A percentile compares a stretch with the other conserved stretches of the same genome.
Conservation (phyloP, 2,797 vertebrate genomes). For the Alca torda region DNA sequence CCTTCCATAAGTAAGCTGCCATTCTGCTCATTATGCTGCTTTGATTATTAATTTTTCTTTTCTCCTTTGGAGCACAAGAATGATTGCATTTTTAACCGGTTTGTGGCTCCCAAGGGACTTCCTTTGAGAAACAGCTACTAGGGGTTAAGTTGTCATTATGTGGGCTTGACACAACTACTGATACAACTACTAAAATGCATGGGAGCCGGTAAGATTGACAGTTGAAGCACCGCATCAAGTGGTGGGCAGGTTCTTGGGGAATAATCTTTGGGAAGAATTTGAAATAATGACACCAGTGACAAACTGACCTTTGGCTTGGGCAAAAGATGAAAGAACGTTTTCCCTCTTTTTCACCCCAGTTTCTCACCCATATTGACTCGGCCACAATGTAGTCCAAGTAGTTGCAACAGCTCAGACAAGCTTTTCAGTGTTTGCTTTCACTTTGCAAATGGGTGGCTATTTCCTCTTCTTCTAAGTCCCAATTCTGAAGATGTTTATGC, state of each 20-base stretch:
- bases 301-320: not conserved
- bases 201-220: not conserved
- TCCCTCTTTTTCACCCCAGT: not conserved
- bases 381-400: not conserved
- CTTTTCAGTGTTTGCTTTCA: not conserved
- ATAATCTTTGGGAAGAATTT: not conserved
- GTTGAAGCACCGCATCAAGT: not conserved
- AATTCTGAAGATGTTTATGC: not conserved
- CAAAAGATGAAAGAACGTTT: not conserved
- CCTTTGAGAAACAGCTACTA: not conserved
- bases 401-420: not conserved
- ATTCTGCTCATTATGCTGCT: slow-evolving; percentile 58
- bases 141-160: not conserved
- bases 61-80: slow-evolving; percentile 25
- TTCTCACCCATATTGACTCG: not conserved
- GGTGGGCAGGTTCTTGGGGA: not conserved
- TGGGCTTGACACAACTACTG: not conserved
- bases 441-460: not conserved
- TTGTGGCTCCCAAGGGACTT: not conserved
- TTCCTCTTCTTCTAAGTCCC: not conserved
- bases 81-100: slow-evolving; percentile 52
- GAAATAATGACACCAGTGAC: not conserved
- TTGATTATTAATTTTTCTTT: slow-evolving; percentile 67
- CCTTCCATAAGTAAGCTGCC: slow-evolving; percentile 49
- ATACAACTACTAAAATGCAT: not conserved